phyloP scores from a whole-genome alignment of 2,113 vertebrate species.

The Sterna hirundo region DNA sequence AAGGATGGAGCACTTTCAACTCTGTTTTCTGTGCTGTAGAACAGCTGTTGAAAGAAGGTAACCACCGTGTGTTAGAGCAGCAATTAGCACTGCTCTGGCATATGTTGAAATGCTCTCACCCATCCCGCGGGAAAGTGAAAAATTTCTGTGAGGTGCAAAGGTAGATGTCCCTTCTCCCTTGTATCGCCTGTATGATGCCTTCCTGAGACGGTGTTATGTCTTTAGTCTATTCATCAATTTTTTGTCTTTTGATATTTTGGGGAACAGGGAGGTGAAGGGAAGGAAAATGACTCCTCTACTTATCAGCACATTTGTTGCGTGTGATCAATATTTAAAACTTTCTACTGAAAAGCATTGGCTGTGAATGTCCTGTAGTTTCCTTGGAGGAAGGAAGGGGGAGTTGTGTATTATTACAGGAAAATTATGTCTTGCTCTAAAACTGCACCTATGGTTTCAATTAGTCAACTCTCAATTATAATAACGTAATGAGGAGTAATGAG shows the following conservation, averaged over 20 bases:
- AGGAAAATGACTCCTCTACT: background rate
- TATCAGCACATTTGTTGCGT: background rate
- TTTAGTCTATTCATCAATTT: background rate
- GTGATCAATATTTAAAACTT: background rate
- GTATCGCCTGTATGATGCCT: background rate
- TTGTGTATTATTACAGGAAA: background rate
- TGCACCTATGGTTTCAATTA: constrained; percentile 51
- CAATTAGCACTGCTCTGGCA: constrained; percentile 11
- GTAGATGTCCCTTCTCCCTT: background rate
- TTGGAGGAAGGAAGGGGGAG: background rate
- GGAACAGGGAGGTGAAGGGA: background rate
- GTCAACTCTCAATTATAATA: constrained; percentile 16
- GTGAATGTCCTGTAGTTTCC: background rate
- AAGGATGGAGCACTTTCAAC: constrained; percentile 43
- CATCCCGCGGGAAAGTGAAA: background rate
- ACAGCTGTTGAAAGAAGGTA: constrained; percentile 51
- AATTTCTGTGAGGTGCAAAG: background rate
- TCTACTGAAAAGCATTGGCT: background rate
- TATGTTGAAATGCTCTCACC: background rate
- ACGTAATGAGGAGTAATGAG: constrained; percentile 15
- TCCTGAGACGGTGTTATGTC: background rate
- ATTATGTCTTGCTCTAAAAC: background rate
- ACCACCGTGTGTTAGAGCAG: background rate
- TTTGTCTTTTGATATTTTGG: background rate
- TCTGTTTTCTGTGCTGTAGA: constrained; percentile 1